Evolutionary conservation across 2,797 vertebrate genomes (phyloP).

Genomic region (Ptychadena robeensis): DNA sequence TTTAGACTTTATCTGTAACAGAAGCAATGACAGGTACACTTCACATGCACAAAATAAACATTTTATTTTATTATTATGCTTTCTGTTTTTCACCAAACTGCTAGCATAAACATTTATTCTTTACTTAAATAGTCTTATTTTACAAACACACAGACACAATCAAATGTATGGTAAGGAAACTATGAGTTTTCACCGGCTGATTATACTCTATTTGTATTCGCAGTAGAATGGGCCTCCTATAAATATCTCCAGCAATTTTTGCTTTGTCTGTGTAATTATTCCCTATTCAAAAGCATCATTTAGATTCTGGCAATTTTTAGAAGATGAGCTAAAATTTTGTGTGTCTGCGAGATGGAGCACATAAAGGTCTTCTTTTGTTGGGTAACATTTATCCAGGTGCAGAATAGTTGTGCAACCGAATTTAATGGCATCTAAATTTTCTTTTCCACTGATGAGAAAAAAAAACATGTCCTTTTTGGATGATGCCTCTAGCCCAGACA

Average conservation of each 20-base stretch:
- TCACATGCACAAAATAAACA: not conserved
- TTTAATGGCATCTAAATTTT: too few relatives aligned
- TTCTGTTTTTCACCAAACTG: not conserved
- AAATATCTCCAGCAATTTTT: constrained; percentile 10
- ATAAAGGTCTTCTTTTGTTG: not conserved
- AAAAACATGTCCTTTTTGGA: too few relatives aligned
- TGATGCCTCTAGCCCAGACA: too few relatives aligned
- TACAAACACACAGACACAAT: not conserved
- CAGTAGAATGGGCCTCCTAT: not conserved
- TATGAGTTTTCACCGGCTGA: not conserved
- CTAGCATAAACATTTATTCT: not conserved
- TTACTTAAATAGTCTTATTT: not conserved
- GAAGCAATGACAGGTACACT: not conserved
- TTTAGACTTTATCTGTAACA: too few relatives aligned
- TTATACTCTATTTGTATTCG: not conserved
- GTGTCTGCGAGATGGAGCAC: not conserved
- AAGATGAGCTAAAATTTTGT: constrained; percentile 5
- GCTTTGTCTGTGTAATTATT: constrained; percentile 10
- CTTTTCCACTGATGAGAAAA: too few relatives aligned
- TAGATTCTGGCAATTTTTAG: constrained; percentile 5
- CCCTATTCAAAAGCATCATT: not conserved
- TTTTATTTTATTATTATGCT: not conserved
- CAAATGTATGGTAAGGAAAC: not conserved
- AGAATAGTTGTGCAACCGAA: too few relatives aligned
- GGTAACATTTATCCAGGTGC: not conserved